These are phyloP conservation scores for Panagrolaimus sp. DNA, from an alignment of 1,140 invertebrate species.

Conservation along the genomic window DNA sequence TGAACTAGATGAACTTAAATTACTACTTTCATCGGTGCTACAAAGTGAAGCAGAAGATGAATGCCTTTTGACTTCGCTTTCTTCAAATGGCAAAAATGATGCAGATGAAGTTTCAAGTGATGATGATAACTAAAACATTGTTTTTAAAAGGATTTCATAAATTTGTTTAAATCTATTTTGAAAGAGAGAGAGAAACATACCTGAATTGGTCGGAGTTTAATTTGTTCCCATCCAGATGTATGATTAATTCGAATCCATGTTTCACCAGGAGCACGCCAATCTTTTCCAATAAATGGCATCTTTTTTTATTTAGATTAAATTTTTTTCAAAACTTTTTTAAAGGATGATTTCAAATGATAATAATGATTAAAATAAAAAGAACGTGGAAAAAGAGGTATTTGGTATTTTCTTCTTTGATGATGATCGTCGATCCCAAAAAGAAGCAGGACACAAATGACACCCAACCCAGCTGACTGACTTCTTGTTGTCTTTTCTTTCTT, in stretches of 20 bases:
- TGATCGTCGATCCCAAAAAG: no score
- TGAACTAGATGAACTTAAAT: not conserved
- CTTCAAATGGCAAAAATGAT: slow-evolving; percentile 12
- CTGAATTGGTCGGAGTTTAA: slow-evolving; percentile 68
- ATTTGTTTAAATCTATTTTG: slow-evolving; percentile 18
- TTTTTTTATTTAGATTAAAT: slow-evolving; percentile 19
- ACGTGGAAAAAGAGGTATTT: no score
- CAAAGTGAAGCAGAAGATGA: slow-evolving; percentile 13
- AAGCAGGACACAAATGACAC: no score
- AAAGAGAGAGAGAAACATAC: slow-evolving; percentile 59
- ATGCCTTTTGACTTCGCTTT: slow-evolving; percentile 15
- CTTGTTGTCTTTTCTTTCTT: no score
- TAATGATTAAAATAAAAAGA: no score
- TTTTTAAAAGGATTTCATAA: slow-evolving; percentile 5
- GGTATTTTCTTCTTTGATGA: no score
- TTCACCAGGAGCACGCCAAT: slow-evolving; percentile 78
- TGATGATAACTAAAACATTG: slow-evolving; percentile 5
- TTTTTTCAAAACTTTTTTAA: no score
- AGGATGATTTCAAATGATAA: no score
- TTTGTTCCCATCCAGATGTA: slow-evolving; percentile 78
- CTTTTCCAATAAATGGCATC: slow-evolving; percentile 78
- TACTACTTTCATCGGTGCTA: slow-evolving; percentile 16
- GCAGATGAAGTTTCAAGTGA: slow-evolving; percentile 22
- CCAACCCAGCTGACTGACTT: no score
- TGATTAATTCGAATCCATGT: slow-evolving; percentile 94